These are phyloP conservation scores for Halocynthia aurantium DNA, from an alignment of 23 tunicate genomes.

Conservation along the genomic window DNA sequence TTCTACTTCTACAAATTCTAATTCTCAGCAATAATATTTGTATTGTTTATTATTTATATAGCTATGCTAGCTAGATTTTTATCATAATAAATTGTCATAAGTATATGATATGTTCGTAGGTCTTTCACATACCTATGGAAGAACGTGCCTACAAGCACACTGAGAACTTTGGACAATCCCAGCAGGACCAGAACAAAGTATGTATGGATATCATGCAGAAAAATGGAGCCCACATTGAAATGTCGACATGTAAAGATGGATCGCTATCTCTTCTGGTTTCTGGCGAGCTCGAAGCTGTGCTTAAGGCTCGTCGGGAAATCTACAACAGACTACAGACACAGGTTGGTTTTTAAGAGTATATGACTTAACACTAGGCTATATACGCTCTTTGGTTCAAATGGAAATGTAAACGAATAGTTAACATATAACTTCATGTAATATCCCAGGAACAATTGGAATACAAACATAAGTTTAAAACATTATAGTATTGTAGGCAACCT, in stretches of 20 bases:
- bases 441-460: no score
- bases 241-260: slow-evolving; percentile 90
- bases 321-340: slow-evolving; percentile 78
- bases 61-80: background rate
- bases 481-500: background rate
- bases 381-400: no score
- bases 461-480: no score
- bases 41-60: background rate
- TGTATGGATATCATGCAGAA: slow-evolving; percentile 74
- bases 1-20: background rate
- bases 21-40: background rate
- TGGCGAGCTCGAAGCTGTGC: slow-evolving; percentile 70
- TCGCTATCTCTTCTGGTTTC: slow-evolving; percentile 87
- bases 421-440: no score
- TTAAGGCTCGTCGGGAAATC: slow-evolving; percentile 82
- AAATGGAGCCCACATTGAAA: slow-evolving; percentile 79
- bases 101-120: slow-evolving; percentile 18
- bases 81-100: background rate
- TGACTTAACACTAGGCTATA: no score
- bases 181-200: slow-evolving; percentile 75
- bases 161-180: slow-evolving; percentile 64
- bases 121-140: slow-evolving; percentile 94
- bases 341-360: slow-evolving; percentile 4
- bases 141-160: slow-evolving; percentile 88
- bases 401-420: no score